These are phyloP conservation scores for Caracal caracal DNA, from an alignment of 2,113 vertebrate genomes.

Conservation along the genomic window DNA sequence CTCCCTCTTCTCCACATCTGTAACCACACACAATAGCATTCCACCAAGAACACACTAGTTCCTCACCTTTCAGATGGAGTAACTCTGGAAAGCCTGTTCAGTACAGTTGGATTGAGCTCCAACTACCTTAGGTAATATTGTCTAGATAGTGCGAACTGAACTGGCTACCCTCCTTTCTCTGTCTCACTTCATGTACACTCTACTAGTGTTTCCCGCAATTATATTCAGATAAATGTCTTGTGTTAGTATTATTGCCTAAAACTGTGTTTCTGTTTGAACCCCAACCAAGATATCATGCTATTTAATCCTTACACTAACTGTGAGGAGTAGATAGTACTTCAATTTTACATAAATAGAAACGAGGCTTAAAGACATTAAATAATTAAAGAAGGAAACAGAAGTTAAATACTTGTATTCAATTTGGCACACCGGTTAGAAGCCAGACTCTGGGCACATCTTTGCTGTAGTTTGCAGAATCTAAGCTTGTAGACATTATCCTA, in stretches of 20 bases:
- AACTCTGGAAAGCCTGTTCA: neutral
- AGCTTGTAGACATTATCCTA: neutral
- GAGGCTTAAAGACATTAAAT: neutral
- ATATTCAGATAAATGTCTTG: neutral
- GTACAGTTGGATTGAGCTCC: neutral
- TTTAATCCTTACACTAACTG: neutral
- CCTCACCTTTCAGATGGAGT: neutral
- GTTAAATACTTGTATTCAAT: neutral
- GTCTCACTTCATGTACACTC: neutral
- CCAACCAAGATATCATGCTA: neutral
- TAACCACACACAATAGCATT: neutral
- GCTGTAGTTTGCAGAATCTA: neutral
- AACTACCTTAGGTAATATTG: neutral
- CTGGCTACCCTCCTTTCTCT: neutral
- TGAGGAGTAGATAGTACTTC: too few species aligned
- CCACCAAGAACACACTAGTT: accelerated
- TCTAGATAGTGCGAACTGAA: neutral
- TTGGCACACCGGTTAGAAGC: neutral
- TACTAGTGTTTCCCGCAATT: neutral
- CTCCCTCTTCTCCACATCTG: neutral
- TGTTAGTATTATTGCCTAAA: neutral
- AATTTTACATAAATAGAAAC: neutral
- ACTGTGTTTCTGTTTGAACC: neutral
- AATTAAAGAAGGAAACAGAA: neutral
- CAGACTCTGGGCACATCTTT: neutral